Conservation (phyloP, 2,113 vertebrate genomes). For the Nerophis ophidion region DNA sequence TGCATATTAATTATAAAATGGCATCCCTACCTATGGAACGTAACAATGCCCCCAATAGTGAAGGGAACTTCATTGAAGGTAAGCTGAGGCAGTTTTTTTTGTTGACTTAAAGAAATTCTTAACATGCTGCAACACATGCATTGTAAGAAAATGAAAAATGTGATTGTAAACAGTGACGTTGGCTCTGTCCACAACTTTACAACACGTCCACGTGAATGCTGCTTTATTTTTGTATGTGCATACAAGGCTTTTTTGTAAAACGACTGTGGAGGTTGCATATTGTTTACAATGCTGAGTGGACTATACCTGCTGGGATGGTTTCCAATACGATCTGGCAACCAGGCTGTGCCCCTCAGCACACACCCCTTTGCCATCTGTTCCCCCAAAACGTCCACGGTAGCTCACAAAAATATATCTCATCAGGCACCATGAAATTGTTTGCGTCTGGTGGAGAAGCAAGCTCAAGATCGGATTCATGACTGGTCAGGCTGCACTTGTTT, state of each 20-base stretch:
- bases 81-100: not conserved
- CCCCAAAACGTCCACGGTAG: conserved; percentile 29
- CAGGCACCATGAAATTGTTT: conserved; percentile 41
- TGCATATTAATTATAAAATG: no score
- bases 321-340: conserved; percentile 59
- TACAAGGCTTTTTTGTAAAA: not conserved
- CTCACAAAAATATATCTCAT: conserved; percentile 37
- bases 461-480: not conserved
- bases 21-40: no score
- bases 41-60: no score
- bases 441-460: not conserved
- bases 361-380: conserved; percentile 62
- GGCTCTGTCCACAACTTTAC: not conserved
- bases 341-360: conserved; percentile 52
- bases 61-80: not conserved
- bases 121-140: no score
- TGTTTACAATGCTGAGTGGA: conserved; percentile 11
- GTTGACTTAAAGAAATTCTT: no score
- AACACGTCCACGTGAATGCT: no score
- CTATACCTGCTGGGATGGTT: conserved; percentile 52
- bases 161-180: no score
- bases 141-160: no score
- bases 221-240: not conserved
- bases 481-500: conserved; percentile 6
- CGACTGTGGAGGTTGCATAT: not conserved